Conservation (phyloP, 2,113 vertebrate genomes). For the Triplophysa dalaica region DNA sequence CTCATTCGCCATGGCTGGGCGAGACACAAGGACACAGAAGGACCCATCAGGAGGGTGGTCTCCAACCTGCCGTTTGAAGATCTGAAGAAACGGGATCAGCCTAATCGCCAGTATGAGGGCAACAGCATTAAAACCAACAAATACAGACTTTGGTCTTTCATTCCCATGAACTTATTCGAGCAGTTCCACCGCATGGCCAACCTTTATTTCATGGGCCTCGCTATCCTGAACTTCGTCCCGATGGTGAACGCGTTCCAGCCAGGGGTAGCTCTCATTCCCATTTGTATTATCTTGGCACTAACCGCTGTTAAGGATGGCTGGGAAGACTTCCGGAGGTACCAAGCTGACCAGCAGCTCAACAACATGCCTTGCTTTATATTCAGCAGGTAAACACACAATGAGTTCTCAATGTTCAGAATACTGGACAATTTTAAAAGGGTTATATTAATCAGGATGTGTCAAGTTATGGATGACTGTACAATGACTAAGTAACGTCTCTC, state of each 20-base stretch:
- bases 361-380: slow-evolving; percentile 81
- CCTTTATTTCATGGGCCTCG: slow-evolving; percentile 86
- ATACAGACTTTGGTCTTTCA: slow-evolving; percentile 82
- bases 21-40: slow-evolving; percentile 73
- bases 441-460: slow-evolving; percentile 31
- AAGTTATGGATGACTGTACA: neutral
- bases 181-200: slow-evolving; percentile 91
- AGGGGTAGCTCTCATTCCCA: slow-evolving; percentile 82
- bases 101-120: slow-evolving; percentile 77
- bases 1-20: slow-evolving; percentile 66
- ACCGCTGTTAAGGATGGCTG: slow-evolving; percentile 90
- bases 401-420: too few species aligned
- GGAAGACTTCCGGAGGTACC: slow-evolving; percentile 89
- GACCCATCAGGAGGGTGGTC: slow-evolving; percentile 73
- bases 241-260: slow-evolving; percentile 88
- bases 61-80: slow-evolving; percentile 82
- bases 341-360: slow-evolving; percentile 86
- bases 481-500: slow-evolving; percentile 21
- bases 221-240: slow-evolving; percentile 85
- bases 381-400: slow-evolving; percentile 47
- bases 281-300: slow-evolving; percentile 81
- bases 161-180: slow-evolving; percentile 88
- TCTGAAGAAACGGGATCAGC: slow-evolving; percentile 73
- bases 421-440: neutral
- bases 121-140: slow-evolving; percentile 92